A percentile compares a stretch with the other conserved stretches of the same genome.
Evolutionary conservation across 2,797 vertebrate genomes (phyloP).

Genomic region (Gymnopithys bicolor): DNA sequence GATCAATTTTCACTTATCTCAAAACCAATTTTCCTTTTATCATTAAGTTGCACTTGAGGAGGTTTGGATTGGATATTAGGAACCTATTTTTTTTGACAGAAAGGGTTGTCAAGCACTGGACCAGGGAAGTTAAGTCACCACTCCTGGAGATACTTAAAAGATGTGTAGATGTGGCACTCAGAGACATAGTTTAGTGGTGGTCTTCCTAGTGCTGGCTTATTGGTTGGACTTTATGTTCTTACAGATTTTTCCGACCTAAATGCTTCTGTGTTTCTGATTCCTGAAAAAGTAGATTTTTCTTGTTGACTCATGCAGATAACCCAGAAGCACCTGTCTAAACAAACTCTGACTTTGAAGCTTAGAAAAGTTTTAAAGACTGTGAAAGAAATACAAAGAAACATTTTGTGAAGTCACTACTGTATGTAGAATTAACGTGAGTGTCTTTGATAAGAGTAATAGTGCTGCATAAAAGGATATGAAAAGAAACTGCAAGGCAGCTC

Average conservation of each 20-base stretch:
- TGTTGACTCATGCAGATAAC: background rate
- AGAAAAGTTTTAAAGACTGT: background rate
- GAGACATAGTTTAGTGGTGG: background rate
- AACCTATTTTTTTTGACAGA: background rate
- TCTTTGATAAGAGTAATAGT: background rate
- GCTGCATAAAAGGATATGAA: background rate
- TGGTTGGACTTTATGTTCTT: rapidly evolving
- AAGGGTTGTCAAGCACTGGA: background rate
- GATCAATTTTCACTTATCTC: background rate
- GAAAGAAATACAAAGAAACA: background rate
- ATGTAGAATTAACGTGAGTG: background rate
- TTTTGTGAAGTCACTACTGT: background rate
- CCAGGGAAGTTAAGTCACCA: background rate
- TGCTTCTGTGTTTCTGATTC: background rate
- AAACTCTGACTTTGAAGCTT: background rate
- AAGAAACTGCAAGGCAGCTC: background rate
- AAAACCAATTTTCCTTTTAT: background rate
- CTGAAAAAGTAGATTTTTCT: background rate
- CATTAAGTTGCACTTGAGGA: background rate
- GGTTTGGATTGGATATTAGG: background rate
- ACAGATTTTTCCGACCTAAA: background rate
- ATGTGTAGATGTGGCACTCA: background rate
- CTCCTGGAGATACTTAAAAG: background rate
- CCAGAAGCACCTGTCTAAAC: background rate
- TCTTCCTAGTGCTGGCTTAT: background rate